These are phyloP conservation scores for Dasypolia templi DNA, from an alignment of 2,888 invertebrate genomes.

Conservation along the genomic window DNA sequence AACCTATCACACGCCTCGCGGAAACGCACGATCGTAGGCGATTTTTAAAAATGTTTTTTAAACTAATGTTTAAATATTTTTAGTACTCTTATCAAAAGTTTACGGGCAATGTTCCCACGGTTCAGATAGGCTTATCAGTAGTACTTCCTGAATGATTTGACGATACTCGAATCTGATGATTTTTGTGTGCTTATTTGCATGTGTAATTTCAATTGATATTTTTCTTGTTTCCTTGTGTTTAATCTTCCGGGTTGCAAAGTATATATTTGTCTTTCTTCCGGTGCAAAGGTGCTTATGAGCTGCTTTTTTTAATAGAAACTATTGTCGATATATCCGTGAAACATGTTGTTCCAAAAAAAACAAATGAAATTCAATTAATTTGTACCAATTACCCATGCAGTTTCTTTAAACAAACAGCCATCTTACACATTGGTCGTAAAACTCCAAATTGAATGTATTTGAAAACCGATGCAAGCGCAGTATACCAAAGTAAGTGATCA, in stretches of 20 bases:
- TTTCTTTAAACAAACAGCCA: neutral
- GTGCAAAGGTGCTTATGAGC: neutral
- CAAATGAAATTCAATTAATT: neutral
- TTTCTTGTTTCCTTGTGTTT: neutral
- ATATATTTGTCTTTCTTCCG: neutral
- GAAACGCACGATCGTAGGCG: conserved; percentile 77
- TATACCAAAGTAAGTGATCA: conserved; percentile 47
- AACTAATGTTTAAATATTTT: conserved; percentile 61
- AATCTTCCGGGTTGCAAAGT: neutral
- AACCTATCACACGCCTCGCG: conserved; percentile 74
- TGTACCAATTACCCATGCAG: neutral
- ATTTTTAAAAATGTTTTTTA: conserved; percentile 66
- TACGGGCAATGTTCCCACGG: conserved; percentile 81
- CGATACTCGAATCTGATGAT: conserved; percentile 65
- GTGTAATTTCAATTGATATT: conserved; percentile 45
- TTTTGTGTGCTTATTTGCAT: conserved; percentile 47
- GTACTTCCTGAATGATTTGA: conserved; percentile 75
- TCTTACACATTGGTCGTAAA: conserved; percentile 18
- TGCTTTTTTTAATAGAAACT: too few relatives aligned
- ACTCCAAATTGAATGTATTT: conserved; percentile 40
- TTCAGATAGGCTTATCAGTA: conserved; percentile 76
- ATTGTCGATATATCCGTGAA: neutral
- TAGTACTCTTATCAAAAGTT: conserved; percentile 67
- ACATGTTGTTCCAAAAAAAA: neutral
- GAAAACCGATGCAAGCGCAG: conserved; percentile 26